A percentile compares a stretch with the other conserved stretches of the same genome.
These are phyloP conservation scores for Hylaea fasciaria DNA, from an alignment of 2,888 invertebrate genomes.

Conservation along the genomic window DNA sequence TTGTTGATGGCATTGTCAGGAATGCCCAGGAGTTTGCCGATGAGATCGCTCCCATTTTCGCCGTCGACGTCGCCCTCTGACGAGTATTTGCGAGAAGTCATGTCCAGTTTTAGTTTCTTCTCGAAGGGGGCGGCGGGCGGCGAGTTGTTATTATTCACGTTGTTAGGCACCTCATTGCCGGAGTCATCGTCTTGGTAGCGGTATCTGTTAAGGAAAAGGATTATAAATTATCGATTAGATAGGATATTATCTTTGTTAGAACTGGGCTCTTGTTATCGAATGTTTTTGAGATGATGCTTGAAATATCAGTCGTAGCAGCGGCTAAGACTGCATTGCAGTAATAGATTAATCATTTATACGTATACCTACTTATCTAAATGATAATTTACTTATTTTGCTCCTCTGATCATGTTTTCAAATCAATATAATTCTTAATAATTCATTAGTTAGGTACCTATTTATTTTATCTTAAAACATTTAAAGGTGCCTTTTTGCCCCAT, in stretches of 20 bases:
- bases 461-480: too few species aligned
- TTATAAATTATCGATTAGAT: slow-evolving; percentile 16
- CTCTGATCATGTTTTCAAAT: not conserved
- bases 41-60: slow-evolving; percentile 89
- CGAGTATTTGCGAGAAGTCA: slow-evolving; percentile 80
- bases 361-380: too few species aligned
- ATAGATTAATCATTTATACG: slow-evolving; percentile 8
- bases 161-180: slow-evolving; percentile 77
- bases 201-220: slow-evolving; percentile 55
- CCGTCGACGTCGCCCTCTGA: slow-evolving; percentile 80
- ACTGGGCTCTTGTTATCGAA: slow-evolving; percentile 4
- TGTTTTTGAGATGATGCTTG: slow-evolving; percentile 9
- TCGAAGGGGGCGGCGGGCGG: slow-evolving; percentile 84
- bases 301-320: slow-evolving; percentile 3
- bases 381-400: too few species aligned
- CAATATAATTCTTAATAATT: too few species aligned
- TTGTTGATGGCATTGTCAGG: slow-evolving; percentile 94
- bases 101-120: slow-evolving; percentile 80
- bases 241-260: slow-evolving; percentile 18
- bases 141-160: slow-evolving; percentile 83
- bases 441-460: too few species aligned
- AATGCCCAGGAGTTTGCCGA: slow-evolving; percentile 95
- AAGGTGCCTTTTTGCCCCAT: too few species aligned
- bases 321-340: slow-evolving; percentile 16
- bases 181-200: slow-evolving; percentile 78